Evolutionary conservation across 2,797 vertebrate genomes (phyloP).

Genomic region (Gymnothorax reevesii): DNA sequence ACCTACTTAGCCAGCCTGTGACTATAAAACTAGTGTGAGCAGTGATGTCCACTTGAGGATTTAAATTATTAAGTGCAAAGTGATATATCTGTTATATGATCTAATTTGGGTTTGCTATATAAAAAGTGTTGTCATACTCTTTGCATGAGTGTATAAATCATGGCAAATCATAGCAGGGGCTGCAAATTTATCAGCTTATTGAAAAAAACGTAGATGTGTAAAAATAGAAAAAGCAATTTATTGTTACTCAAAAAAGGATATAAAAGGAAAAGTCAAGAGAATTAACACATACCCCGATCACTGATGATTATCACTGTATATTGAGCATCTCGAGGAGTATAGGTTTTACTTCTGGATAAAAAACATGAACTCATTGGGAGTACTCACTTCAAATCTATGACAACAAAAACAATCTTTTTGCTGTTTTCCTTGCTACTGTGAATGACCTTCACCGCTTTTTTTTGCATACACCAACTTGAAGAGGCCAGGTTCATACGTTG

Average conservation of each 20-base stretch:
- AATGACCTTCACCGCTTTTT: background rate
- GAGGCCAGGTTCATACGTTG: background rate
- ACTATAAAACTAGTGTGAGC: background rate
- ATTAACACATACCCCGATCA: background rate
- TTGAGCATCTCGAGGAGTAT: background rate
- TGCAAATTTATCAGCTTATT: background rate
- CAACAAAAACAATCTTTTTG: background rate
- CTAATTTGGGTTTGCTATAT: background rate
- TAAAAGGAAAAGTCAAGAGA: background rate
- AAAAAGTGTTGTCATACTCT: background rate
- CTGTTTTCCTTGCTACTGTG: background rate
- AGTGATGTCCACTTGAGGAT: background rate
- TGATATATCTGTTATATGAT: background rate
- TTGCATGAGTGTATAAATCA: background rate
- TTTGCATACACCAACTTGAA: background rate
- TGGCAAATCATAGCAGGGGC: background rate
- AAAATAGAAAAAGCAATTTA: background rate
- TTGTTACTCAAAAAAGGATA: background rate
- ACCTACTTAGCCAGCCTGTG: background rate
- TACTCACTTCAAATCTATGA: too few relatives aligned
- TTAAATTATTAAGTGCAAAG: background rate
- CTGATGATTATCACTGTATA: background rate
- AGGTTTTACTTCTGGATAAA: too few relatives aligned
- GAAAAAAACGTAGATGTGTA: background rate
- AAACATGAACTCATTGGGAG: too few relatives aligned